phyloP scores from a whole-genome alignment of 1,140 invertebrate species.

The Drosophila prosaltans region DNA sequence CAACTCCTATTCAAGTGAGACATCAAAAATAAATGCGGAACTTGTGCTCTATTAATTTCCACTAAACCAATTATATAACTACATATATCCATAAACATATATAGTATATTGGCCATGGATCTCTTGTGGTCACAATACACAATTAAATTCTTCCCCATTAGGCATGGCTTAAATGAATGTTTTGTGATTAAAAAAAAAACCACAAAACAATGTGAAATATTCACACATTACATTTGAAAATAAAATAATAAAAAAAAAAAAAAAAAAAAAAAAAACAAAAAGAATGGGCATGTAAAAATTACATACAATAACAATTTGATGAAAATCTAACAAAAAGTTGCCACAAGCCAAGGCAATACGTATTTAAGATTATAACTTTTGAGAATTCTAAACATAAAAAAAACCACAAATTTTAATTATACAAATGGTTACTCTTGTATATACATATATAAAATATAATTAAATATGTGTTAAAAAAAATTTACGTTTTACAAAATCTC shows the following conservation, averaged over 20 bases:
- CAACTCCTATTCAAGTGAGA: background rate
- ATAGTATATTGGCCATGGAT: conserved; percentile 56
- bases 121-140: conserved; percentile 44
- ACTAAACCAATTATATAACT: conserved; percentile 45
- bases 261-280: conserved; percentile 7
- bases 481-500: no score
- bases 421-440: no score
- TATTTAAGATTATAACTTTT: background rate
- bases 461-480: no score
- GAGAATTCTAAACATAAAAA: no score
- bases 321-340: conserved; percentile 35
- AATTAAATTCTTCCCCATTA: conserved; percentile 70
- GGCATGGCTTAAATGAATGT: conserved; percentile 25
- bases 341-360: conserved; percentile 7
- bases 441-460: no score
- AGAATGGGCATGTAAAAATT: conserved; percentile 17
- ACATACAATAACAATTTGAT: conserved; percentile 17
- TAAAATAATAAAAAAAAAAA: background rate
- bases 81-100: background rate
- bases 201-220: conserved; percentile 52
- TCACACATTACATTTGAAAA: conserved; percentile 61
- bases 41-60: conserved; percentile 37
- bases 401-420: no score
- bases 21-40: conserved; percentile 44
- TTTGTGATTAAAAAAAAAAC: conserved; percentile 34